phyloP scores from a whole-genome alignment of 2,888 invertebrate genomes.

The Xanthorhoe designata region DNA sequence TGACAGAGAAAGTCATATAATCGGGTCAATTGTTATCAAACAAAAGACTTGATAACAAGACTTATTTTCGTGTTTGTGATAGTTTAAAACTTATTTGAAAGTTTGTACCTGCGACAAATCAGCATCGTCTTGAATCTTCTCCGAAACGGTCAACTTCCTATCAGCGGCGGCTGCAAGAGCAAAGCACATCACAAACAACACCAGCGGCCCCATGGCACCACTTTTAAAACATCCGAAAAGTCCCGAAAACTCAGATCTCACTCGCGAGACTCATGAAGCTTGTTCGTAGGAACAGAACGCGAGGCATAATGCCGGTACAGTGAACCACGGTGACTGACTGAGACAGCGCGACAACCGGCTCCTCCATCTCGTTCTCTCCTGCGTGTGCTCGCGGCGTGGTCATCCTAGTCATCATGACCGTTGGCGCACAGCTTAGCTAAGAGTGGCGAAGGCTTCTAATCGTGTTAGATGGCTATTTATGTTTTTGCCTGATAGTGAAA shows the following conservation, averaged over 20 bases:
- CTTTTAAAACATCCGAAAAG: constrained; percentile 59
- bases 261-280: constrained; percentile 69
- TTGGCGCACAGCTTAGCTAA: constrained; percentile 47
- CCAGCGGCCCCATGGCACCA: constrained; percentile 68
- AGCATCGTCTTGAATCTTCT: constrained; percentile 87
- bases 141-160: constrained; percentile 83
- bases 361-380: constrained; percentile 66
- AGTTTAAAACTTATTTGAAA: constrained; percentile 54
- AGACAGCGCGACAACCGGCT: constrained; percentile 60
- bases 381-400: constrained; percentile 61
- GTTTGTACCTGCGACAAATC: constrained; percentile 88
- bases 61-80: background rate
- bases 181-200: constrained; percentile 74
- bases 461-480: constrained; percentile 38
- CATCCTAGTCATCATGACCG: constrained; percentile 65
- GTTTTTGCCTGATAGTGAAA: constrained; percentile 36
- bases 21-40: background rate
- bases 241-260: constrained; percentile 60
- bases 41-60: background rate
- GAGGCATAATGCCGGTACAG: constrained; percentile 71
- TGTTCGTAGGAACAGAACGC: constrained; percentile 59
- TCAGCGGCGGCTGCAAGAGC: constrained; percentile 62
- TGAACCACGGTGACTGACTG: constrained; percentile 53
- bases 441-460: constrained; percentile 39
- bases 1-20: background rate